phyloP scores from a whole-genome alignment of 2,797 vertebrate genomes.

The Chloroceryle amazona region DNA sequence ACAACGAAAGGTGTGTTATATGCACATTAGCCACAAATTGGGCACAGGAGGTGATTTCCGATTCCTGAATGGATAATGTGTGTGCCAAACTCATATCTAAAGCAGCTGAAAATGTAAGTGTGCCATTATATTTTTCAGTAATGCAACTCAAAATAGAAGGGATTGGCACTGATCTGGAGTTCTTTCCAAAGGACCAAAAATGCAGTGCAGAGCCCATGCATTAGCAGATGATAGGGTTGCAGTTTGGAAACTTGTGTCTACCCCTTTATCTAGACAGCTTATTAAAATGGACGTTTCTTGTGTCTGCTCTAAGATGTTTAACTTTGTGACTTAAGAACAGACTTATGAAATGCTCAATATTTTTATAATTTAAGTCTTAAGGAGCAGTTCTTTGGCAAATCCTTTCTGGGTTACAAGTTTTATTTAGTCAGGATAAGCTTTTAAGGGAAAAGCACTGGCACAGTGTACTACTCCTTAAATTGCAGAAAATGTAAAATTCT shows the following conservation, averaged over 20 bases:
- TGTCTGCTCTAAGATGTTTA: not conserved
- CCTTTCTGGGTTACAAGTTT: conserved; percentile 59
- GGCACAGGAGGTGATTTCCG: not conserved
- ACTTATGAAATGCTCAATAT: conserved; percentile 16
- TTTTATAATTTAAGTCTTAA: conserved; percentile 57
- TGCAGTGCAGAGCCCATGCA: not conserved
- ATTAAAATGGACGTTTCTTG: not conserved
- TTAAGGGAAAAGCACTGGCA: conserved; percentile 46
- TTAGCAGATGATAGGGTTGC: not conserved
- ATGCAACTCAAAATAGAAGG: not conserved
- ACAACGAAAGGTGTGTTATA: not conserved
- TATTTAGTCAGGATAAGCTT: conserved; percentile 58
- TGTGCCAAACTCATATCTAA: not conserved
- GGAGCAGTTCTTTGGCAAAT: conserved; percentile 40
- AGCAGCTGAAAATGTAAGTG: not conserved
- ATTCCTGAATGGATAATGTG: not conserved
- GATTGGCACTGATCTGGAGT: not conserved
- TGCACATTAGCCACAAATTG: accelerated
- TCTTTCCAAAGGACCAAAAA: not conserved
- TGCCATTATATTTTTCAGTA: not conserved
- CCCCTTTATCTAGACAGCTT: not conserved
- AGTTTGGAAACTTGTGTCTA: not conserved
- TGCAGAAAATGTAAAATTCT: conserved; percentile 36
- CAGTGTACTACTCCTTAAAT: conserved; percentile 53
- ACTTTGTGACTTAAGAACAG: conserved; percentile 28